These are phyloP conservation scores for Brachionus plicatilis DNA, from an alignment of 1,140 invertebrate genomes.

Conservation along the genomic window DNA sequence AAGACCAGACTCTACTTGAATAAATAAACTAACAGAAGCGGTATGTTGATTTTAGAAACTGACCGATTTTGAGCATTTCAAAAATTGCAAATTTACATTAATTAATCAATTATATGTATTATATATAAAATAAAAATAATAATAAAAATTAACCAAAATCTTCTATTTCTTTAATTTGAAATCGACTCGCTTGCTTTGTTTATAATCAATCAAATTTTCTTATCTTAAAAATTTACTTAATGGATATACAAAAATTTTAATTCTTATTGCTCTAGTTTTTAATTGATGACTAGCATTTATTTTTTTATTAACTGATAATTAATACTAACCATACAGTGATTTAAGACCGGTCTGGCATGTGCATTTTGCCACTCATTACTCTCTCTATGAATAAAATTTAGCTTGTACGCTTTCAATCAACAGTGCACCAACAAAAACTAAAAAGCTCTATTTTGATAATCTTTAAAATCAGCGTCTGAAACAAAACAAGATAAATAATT, in stretches of 20 bases:
- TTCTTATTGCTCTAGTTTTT: not conserved
- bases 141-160: not conserved
- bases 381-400: not conserved
- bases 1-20: not conserved
- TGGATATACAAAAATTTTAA: not conserved
- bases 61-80: not conserved
- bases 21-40: not conserved
- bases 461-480: not conserved
- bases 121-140: not conserved
- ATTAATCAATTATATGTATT: conserved; percentile 15
- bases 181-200: not conserved
- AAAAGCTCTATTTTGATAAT: not conserved
- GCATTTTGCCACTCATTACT: not conserved
- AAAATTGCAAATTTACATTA: not conserved
- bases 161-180: not conserved
- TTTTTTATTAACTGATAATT: not conserved
- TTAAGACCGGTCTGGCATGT: not conserved
- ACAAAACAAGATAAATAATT: not conserved
- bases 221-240: conserved; percentile 3
- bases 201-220: conserved; percentile 20
- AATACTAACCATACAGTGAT: not conserved
- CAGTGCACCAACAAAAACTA: not conserved
- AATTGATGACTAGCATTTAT: not conserved
- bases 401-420: not conserved
- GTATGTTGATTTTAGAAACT: conserved; percentile 4